Percentiles rank a stretch among this genome's conserved stretches.
phyloP scores from a whole-genome alignment of 2,888 invertebrate species.

The Leistus spinibarbis region DNA sequence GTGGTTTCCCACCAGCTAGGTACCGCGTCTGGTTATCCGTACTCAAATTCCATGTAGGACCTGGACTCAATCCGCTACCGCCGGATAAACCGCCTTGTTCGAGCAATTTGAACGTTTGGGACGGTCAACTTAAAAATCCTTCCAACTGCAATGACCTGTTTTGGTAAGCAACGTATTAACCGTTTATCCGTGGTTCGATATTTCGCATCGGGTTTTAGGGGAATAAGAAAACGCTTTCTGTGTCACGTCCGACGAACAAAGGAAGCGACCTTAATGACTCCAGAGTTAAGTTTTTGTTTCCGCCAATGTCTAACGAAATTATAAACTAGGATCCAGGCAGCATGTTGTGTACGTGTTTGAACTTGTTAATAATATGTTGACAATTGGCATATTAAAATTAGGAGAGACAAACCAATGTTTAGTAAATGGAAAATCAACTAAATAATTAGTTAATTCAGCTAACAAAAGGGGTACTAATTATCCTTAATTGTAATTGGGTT shows the following conservation, averaged over 20 bases:
- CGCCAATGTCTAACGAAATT: not conserved
- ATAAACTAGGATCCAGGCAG: not conserved
- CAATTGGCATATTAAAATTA: too few relatives aligned
- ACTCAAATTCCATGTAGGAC: slow-evolving; percentile 80
- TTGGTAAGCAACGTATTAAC: slow-evolving; percentile 72
- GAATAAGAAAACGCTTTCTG: too few relatives aligned
- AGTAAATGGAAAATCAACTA: too few relatives aligned
- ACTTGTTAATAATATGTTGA: too few relatives aligned
- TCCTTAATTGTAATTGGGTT: not conserved
- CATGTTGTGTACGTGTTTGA: not conserved
- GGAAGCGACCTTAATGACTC: not conserved
- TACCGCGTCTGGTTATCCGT: slow-evolving; percentile 87
- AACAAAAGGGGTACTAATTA: not conserved
- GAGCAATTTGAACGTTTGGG: slow-evolving; percentile 86
- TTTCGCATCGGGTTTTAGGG: not conserved
- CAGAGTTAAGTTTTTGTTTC: not conserved
- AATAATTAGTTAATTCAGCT: not conserved
- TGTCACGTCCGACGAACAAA: too few relatives aligned
- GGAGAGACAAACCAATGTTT: too few relatives aligned
- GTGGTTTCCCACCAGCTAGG: slow-evolving; percentile 65
- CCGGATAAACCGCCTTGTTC: slow-evolving; percentile 78
- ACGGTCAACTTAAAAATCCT: slow-evolving; percentile 78
- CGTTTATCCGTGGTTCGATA: too few relatives aligned
- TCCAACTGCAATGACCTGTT: slow-evolving; percentile 80
- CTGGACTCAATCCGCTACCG: slow-evolving; percentile 65